These are phyloP conservation scores for Helostoma temminkii DNA, from an alignment of 2,797 vertebrate genomes.

Conservation along the genomic window DNA sequence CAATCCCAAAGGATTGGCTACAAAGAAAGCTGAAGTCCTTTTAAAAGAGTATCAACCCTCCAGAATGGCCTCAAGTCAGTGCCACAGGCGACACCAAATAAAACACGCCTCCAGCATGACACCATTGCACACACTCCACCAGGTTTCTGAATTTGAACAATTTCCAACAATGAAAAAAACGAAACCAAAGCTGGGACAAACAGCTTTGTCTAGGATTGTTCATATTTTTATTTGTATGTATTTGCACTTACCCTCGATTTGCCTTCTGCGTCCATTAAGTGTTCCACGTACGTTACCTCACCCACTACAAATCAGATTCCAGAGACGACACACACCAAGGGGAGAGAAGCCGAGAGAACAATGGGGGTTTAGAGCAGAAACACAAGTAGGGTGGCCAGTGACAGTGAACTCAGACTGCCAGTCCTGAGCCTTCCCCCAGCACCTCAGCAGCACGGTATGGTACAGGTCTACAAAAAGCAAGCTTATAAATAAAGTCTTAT, in stretches of 20 bases:
- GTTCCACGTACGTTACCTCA: slow-evolving; percentile 99
- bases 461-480: slow-evolving; percentile 96
- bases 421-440: slow-evolving; percentile 92
- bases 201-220: slow-evolving; percentile 83
- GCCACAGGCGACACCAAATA: slow-evolving; percentile 83
- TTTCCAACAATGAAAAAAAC: slow-evolving; percentile 77
- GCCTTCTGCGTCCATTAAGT: slow-evolving; percentile 99
- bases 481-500: slow-evolving; percentile 67
- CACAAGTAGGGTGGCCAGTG: slow-evolving; percentile 92
- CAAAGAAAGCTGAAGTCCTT: slow-evolving; percentile 78
- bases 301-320: slow-evolving; percentile 99
- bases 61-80: slow-evolving; percentile 76
- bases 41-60: slow-evolving; percentile 78
- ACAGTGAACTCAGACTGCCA: slow-evolving; percentile 93
- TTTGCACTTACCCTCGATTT: slow-evolving; percentile 99
- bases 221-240: slow-evolving; percentile 78
- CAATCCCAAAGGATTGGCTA: slow-evolving; percentile 79
- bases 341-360: slow-evolving; percentile 99
- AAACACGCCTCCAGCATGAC: slow-evolving; percentile 81
- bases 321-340: slow-evolving; percentile 99
- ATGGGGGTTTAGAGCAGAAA: slow-evolving; percentile 99
- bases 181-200: slow-evolving; percentile 87
- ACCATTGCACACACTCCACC: slow-evolving; percentile 84
- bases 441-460: slow-evolving; percentile 89
- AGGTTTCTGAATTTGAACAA: slow-evolving; percentile 74